Evolutionary conservation across 2,888 invertebrate genomes (phyloP), one percentile per base, ranked within the genome.

Genomic region (Ganaspis brasiliensis): DNA sequence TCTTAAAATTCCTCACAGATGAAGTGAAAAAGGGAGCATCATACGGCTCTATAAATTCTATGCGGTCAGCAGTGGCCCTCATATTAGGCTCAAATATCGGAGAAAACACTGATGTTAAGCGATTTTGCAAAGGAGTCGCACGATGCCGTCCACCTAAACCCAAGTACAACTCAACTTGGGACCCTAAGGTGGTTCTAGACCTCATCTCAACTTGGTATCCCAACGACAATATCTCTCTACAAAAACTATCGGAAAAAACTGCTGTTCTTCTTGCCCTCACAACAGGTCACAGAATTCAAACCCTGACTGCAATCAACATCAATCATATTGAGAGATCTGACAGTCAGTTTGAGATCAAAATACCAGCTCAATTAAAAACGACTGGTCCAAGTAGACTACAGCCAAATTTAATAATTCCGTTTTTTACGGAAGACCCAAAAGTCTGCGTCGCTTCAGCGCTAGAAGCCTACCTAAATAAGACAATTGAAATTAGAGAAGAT

Each of bases 151-250:
- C 84, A 3, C 67, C 83, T 8, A 72, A 8, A 9, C 82, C 83
- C 1, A 86, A 82, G 76, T 86, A 86, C 74, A 77, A 81, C 0
- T 40, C 56, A 4, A 84, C 81, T 2, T 87, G 84, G 85, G 82
- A 87, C 67, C 83, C 84, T 1, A 67, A 40, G 26, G 70, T 81
- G 14, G 83, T 86, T 19, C 19, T 55, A 9, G 2, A 55, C 9
- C 9, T 55, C 16, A 6, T 3, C 9, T 55, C 21, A 19, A 5
- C 16, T 16, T 55, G 19, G 4, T 19, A 1, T 19, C 55, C 21
- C 2, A 55, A 19, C 10, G 8, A 55, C 16, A 19, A 55, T 1
- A 55, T 55, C 5, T 55, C 55, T 5, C 1, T 55, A 19, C 21
- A 55, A 9, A 55, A 16, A 55, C 8, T 45, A 14, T 19, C 10